A percentile compares a stretch with the other conserved stretches of the same genome.
Evolutionary conservation across 2,113 vertebrate genomes (phyloP).

Genomic region (Crotalus viridis): DNA sequence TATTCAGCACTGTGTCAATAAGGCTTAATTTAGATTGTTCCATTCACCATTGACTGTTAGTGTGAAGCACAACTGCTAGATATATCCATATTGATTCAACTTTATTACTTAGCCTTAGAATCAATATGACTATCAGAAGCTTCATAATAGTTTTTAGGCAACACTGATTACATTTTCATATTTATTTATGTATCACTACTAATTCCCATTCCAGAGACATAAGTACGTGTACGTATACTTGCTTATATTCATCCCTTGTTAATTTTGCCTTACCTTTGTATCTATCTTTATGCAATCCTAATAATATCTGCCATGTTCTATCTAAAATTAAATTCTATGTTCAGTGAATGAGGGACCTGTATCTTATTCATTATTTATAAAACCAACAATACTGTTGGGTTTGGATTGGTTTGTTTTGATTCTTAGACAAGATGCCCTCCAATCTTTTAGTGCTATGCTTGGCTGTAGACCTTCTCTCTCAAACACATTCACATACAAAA

Average conservation of each 20-base stretch:
- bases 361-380: not conserved
- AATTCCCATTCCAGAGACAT: not conserved
- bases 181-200: not conserved
- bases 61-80: not conserved
- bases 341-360: not conserved
- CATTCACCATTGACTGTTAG: not conserved
- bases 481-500: not conserved
- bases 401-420: not conserved
- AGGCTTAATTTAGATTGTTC: slow-evolving; percentile 22
- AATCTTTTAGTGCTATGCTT: not conserved
- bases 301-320: not conserved
- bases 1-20: slow-evolving; percentile 26
- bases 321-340: not conserved
- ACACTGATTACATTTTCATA: not conserved
- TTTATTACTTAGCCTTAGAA: not conserved
- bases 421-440: not conserved
- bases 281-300: not conserved
- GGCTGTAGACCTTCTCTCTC: not conserved
- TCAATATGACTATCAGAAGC: slow-evolving; percentile 20
- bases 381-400: not conserved
- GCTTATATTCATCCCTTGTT: not conserved
- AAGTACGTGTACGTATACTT: not conserved
- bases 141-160: not conserved
- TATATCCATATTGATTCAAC: not conserved
- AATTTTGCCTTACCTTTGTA: not conserved